These are phyloP conservation scores for Tenualosa thibaudeaui DNA, from an alignment of 2,797 vertebrate species.

Conservation along the genomic window DNA sequence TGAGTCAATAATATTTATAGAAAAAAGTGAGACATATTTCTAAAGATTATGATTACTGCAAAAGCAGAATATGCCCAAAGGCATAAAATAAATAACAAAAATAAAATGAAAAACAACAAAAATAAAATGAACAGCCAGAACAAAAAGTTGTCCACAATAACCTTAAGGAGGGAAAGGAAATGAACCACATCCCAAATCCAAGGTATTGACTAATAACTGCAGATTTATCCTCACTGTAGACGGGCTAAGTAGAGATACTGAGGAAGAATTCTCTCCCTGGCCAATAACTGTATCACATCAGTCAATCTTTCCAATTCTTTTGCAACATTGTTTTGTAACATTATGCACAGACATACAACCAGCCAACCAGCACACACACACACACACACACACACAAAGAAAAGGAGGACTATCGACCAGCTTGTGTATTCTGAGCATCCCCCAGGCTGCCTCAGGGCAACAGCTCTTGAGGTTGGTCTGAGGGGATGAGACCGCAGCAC, in stretches of 20 bases:
- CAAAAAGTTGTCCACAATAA: not conserved
- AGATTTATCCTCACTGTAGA: not conserved
- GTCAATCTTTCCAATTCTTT: not conserved
- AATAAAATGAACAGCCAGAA: not conserved
- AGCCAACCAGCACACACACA: not conserved
- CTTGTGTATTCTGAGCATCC: not conserved
- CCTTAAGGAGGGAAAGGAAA: not conserved
- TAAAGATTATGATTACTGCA: too few relatives aligned
- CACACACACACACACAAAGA: too few relatives aligned
- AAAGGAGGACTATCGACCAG: not conserved
- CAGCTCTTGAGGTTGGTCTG: slow-evolving; percentile 13
- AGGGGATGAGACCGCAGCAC: not conserved
- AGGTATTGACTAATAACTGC: not conserved
- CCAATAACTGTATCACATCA: not conserved
- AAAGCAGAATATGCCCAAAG: too few relatives aligned
- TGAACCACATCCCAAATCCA: not conserved
- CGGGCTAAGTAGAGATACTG: not conserved
- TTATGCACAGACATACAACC: not conserved
- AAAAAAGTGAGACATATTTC: not conserved
- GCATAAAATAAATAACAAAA: not conserved
- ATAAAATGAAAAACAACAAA: not conserved
- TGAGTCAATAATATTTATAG: not conserved
- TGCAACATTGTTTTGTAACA: not conserved
- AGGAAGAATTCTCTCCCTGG: not conserved
- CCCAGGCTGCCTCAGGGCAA: not conserved